These are phyloP conservation scores for Rafetus swinhoei DNA, from an alignment of 2,113 vertebrate species.

Conservation along the genomic window DNA sequence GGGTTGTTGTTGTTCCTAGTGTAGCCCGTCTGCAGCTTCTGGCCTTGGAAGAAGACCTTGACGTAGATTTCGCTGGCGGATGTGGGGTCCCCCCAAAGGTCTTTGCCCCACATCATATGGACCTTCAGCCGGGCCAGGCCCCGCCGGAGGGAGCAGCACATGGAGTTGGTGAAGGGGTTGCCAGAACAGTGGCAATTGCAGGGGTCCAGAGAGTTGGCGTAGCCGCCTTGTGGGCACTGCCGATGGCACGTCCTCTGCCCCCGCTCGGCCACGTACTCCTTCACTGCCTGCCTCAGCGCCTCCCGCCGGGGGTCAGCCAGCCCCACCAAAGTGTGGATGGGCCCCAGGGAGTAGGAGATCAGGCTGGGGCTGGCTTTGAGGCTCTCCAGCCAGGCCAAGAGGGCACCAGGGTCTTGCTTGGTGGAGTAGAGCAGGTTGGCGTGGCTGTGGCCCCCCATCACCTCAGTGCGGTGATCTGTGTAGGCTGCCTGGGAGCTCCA, in stretches of 20 bases:
- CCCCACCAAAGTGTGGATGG: conserved; percentile 81
- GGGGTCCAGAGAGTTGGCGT: conserved; percentile 51
- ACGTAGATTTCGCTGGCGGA: conserved; percentile 81
- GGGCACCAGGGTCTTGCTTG: conserved; percentile 72
- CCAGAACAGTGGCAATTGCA: conserved; percentile 83
- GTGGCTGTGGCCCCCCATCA: conserved; percentile 47
- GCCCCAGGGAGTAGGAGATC: conserved; percentile 80
- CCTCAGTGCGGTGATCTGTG: conserved; percentile 71
- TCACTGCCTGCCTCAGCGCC: conserved; percentile 78
- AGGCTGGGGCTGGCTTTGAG: conserved; percentile 76
- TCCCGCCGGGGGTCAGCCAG: neutral
- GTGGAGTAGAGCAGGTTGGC: conserved; percentile 85
- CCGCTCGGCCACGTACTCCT: conserved; percentile 64
- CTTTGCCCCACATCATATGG: conserved; percentile 47
- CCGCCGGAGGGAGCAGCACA: conserved; percentile 83
- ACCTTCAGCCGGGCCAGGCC: conserved; percentile 81
- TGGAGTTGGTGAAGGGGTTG: conserved; percentile 45
- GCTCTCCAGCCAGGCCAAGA: conserved; percentile 22
- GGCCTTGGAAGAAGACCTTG: conserved; percentile 67
- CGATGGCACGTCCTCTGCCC: conserved; percentile 64
- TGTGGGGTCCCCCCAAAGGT: conserved; percentile 81
- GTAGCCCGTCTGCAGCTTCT: conserved; percentile 31
- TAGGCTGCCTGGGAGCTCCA: conserved; percentile 80
- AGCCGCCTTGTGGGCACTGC: conserved; percentile 67
- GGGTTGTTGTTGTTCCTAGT: conserved; percentile 81